phyloP scores from a whole-genome alignment of 2,888 invertebrate genomes.

The Acleris cristana region DNA sequence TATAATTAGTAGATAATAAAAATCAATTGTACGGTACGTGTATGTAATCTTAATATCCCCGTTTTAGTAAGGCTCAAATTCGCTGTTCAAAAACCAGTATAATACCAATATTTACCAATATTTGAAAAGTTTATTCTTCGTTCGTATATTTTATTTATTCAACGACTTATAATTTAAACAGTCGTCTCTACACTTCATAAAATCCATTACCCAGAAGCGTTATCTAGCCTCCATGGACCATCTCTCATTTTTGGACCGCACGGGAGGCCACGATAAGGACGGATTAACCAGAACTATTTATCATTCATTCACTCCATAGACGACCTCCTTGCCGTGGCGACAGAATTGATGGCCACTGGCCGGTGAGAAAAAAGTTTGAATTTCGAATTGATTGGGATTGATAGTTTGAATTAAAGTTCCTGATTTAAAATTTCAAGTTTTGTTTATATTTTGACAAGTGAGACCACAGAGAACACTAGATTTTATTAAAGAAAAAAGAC shows the following conservation, averaged over 20 bases:
- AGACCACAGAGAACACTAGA: too few relatives aligned
- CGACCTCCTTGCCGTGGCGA: slow-evolving; percentile 62
- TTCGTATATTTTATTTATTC: not conserved
- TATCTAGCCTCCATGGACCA: slow-evolving; percentile 70
- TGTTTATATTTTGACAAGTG: not conserved
- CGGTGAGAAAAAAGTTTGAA: slow-evolving; percentile 36
- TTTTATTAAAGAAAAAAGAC: too few relatives aligned
- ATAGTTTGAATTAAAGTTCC: slow-evolving; percentile 33
- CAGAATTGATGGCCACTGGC: slow-evolving; percentile 36
- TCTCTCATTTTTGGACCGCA: slow-evolving; percentile 82
- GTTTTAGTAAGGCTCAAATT: too few relatives aligned
- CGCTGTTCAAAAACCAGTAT: too few relatives aligned
- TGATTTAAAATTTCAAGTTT: slow-evolving; percentile 15
- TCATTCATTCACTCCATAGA: slow-evolving; percentile 72
- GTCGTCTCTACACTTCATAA: slow-evolving; percentile 56
- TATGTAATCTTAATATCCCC: too few relatives aligned
- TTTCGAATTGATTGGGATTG: slow-evolving; percentile 37
- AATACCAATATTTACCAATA: too few relatives aligned
- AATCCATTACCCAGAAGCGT: slow-evolving; percentile 76
- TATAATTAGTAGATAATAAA: too few relatives aligned
- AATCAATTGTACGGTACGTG: too few relatives aligned
- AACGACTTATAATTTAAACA: slow-evolving; percentile 16
- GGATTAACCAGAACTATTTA: slow-evolving; percentile 82
- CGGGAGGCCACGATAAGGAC: slow-evolving; percentile 78
- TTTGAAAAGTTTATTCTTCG: not conserved